These are phyloP conservation scores for Epizoanthus stellaris DNA, from an alignment of 92 coral and sea anemone genomes.

Conservation along the genomic window DNA sequence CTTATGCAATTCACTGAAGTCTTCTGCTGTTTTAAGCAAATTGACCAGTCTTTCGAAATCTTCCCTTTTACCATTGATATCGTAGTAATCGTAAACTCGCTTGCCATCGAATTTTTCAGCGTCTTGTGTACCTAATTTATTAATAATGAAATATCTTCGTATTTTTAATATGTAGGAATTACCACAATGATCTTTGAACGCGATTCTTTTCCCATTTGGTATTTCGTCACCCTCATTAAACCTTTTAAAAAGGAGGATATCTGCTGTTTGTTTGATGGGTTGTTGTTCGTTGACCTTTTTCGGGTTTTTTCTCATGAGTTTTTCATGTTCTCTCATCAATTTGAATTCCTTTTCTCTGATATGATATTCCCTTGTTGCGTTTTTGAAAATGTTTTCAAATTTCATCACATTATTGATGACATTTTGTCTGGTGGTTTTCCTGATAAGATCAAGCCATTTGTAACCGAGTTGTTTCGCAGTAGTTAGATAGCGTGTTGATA, in stretches of 20 bases:
- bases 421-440: slow-evolving; percentile 6
- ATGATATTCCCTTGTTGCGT: not conserved
- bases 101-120: not conserved
- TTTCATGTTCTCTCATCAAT: not conserved
- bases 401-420: not conserved
- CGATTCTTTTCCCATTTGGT: not conserved
- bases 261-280: slow-evolving; percentile 27
- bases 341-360: not conserved
- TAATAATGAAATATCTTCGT: not conserved
- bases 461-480: slow-evolving; percentile 23
- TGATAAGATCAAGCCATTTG: slow-evolving; percentile 35
- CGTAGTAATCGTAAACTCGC: not conserved
- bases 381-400: too few relatives aligned
- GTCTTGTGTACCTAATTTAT: not conserved
- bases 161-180: not conserved
- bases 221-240: too few relatives aligned
- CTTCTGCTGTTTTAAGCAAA: not conserved
- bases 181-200: not conserved
- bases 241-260: too few relatives aligned
- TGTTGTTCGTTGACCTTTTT: too few relatives aligned
- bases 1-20: not conserved
- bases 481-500: slow-evolving; percentile 27
- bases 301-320: too few relatives aligned
- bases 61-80: too few relatives aligned
- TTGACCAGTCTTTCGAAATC: not conserved